phyloP scores from a whole-genome alignment of 2,888 invertebrate species.

The Chorisops tibialis region DNA sequence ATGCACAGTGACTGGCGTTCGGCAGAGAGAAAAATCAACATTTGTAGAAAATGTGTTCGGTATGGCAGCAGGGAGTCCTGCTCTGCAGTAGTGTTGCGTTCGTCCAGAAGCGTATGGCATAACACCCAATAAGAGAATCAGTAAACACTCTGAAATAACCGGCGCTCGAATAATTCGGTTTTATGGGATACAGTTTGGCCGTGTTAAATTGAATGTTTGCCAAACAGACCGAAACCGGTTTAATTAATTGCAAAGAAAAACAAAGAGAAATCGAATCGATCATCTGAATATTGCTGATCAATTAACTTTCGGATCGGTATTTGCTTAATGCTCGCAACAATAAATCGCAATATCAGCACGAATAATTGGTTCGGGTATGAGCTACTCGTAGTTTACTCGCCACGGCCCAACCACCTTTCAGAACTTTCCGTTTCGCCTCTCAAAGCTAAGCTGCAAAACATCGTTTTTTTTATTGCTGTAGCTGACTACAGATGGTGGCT shows the following conservation, averaged over 20 bases:
- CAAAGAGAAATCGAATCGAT: not conserved
- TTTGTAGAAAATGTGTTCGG: not conserved
- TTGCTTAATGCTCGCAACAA: no score
- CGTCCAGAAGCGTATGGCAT: not conserved
- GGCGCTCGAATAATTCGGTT: not conserved
- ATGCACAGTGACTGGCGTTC: not conserved
- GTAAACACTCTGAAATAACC: not conserved
- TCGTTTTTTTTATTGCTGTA: no score
- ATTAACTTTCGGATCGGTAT: no score
- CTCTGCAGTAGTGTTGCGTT: not conserved
- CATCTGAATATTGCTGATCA: no score
- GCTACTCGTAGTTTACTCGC: no score
- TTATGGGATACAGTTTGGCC: constrained; percentile 2
- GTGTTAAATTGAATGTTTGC: constrained; percentile 26
- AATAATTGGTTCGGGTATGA: no score
- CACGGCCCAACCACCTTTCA: not conserved
- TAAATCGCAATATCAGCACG: no score
- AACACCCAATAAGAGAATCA: not conserved
- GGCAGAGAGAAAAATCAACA: constrained; percentile 5
- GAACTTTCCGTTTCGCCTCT: no score
- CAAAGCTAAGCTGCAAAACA: no score
- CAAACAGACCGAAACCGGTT: constrained; percentile 22
- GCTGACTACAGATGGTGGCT: no score
- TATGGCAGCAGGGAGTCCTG: no score
- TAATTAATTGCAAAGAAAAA: constrained; percentile 29